These are phyloP conservation scores for Embiotoca jacksoni DNA, from an alignment of 2,113 vertebrate genomes.

Conservation along the genomic window DNA sequence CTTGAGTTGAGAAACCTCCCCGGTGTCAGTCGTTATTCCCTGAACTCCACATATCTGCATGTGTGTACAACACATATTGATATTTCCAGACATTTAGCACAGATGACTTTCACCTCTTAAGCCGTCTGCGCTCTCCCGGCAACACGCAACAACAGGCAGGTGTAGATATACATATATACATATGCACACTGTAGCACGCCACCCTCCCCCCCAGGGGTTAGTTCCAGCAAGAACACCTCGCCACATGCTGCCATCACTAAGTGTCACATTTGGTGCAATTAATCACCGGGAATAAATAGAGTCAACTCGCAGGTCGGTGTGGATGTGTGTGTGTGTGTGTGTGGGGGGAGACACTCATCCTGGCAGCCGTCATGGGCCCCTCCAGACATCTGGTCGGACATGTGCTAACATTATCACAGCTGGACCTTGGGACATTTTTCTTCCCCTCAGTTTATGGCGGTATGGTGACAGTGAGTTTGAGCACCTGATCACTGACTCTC, in stretches of 20 bases:
- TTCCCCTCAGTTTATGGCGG: neutral
- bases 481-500: neutral
- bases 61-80: constrained; percentile 51
- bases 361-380: constrained; percentile 39
- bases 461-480: constrained; percentile 22
- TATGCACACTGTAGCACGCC: constrained; percentile 1
- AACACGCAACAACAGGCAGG: constrained; percentile 34
- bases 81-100: constrained; percentile 67
- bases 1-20: neutral
- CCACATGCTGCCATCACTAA: constrained; percentile 58
- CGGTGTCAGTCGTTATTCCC: neutral
- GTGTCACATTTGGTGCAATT: constrained; percentile 82
- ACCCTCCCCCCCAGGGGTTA: constrained; percentile 10
- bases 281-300: constrained; percentile 82
- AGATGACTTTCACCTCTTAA: constrained; percentile 64
- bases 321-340: constrained; percentile 23
- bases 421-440: constrained; percentile 1
- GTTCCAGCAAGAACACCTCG: constrained; percentile 28
- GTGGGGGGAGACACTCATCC: constrained; percentile 19
- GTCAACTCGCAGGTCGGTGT: constrained; percentile 68
- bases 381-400: constrained; percentile 55
- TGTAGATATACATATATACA: neutral
- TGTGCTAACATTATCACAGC: constrained; percentile 42
- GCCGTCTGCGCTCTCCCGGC: constrained; percentile 66
- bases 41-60: constrained; percentile 5